Conservation (phyloP, 1,140 invertebrate species). For the Brachionus manjavacas region DNA sequence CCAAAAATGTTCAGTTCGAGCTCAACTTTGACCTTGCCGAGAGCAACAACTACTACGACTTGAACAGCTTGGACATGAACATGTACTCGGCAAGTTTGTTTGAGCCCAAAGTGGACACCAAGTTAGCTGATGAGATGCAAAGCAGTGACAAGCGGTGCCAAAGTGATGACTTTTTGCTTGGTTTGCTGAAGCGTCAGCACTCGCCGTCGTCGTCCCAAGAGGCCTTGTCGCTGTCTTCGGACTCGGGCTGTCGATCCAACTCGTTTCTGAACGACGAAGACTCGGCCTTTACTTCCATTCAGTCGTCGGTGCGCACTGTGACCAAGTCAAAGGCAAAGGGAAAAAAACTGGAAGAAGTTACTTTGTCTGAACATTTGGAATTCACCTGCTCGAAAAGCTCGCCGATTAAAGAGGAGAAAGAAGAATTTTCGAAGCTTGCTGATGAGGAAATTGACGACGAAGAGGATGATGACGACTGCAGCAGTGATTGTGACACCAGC, state of each 20-base stretch:
- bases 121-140: not conserved
- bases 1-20: slow-evolving; percentile 1
- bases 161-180: not conserved
- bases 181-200: not conserved
- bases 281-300: slow-evolving; percentile 6
- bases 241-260: slow-evolving; percentile 36
- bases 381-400: slow-evolving; percentile 34
- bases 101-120: not conserved
- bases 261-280: slow-evolving; percentile 37
- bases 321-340: slow-evolving; percentile 5
- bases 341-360: not conserved
- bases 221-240: not conserved
- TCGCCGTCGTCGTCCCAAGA: not conserved
- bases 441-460: not conserved
- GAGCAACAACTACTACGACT: slow-evolving; percentile 23
- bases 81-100: not conserved
- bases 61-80: not conserved
- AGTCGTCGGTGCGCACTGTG: slow-evolving; percentile 1
- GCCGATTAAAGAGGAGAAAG: slow-evolving; percentile 23
- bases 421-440: slow-evolving; percentile 1
- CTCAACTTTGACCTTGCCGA: slow-evolving; percentile 21
- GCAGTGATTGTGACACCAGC: slow-evolving; percentile 33
- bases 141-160: not conserved
- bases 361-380: slow-evolving; percentile 37
- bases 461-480: slow-evolving; percentile 32